phyloP scores from a whole-genome alignment of 2,113 vertebrate genomes.

The Leptobrachium ailaonicum region DNA sequence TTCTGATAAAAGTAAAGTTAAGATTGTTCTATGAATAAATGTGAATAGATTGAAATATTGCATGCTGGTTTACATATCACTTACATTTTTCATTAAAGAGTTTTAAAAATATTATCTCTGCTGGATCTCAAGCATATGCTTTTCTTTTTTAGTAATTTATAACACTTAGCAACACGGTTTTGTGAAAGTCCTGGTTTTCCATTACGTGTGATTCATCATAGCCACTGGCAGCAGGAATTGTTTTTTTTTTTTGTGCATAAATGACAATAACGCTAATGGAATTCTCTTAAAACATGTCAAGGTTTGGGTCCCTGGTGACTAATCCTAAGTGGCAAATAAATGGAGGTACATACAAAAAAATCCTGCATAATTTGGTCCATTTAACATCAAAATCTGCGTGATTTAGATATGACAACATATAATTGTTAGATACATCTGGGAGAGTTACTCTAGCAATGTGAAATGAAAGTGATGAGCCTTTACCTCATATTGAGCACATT shows the following conservation, averaged over 20 bases:
- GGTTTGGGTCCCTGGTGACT: background rate
- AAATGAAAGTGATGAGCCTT: no score
- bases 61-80: conserved; percentile 29
- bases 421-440: no score
- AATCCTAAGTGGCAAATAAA: no score
- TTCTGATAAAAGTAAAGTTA: conserved; percentile 19
- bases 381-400: no score
- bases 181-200: background rate
- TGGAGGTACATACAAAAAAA: no score
- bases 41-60: background rate
- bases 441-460: no score
- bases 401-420: no score
- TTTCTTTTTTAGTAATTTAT: background rate
- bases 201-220: conserved; percentile 11
- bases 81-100: conserved; percentile 3
- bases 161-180: background rate
- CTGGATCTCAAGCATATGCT: conserved; percentile 7
- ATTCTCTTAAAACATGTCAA: background rate
- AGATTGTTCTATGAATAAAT: background rate
- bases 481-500: no score
- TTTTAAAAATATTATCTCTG: conserved; percentile 14
- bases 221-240: background rate
- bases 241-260: background rate
- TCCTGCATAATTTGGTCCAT: no score
- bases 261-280: background rate